Evolutionary conservation across 2,113 vertebrate genomes (phyloP), one percentile per base, ranked within the genome.

Genomic region (Tragulus kanchil): DNA sequence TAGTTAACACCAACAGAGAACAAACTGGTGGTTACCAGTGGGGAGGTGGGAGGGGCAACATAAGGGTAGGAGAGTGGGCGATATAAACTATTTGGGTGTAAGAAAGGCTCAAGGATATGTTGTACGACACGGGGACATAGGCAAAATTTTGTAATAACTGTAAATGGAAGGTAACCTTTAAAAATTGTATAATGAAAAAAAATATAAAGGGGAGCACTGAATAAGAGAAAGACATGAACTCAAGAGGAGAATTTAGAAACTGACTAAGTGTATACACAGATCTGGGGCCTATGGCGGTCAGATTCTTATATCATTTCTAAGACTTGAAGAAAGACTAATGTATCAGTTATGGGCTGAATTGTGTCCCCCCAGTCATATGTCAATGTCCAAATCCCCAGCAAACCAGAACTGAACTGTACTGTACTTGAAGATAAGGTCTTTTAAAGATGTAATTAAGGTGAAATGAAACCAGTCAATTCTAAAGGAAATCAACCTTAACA

Each of bases 291-390:
- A 2, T 5, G 1, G 4, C 8, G 3, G 45, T 84, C 9, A 56
- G 45, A 89, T 89, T 85, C 84, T 95, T 94, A 89, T 85, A 77
- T 85, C 75, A 82, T 71, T 36, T 25, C 62, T 58, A 69, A 36
- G 36, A 65, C 9, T 21, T 65, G 14, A 82, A 64, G 54, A 86
- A 83, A 85, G 45, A 71, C 75, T 62, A 59, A 11, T 15, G 12
- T 9, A 23, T 8, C 16, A 26, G 26, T 28, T 59, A 73, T 58
- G 11, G 67, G 65, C 15, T 36, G 23, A 84, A 58, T 3, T 90
- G 17, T 58, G 5, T 36, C 11, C 71, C 52, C 21, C 28, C 45
- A 16, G 12, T 45, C 56, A 58, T 26, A 89, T 26, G 10, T 79
- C 25, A 15, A 79, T 28, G 71, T 79, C 13, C 19, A 56, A 85